Conservation (phyloP, 2,797 vertebrate species). For the Xyrichtys novacula region DNA sequence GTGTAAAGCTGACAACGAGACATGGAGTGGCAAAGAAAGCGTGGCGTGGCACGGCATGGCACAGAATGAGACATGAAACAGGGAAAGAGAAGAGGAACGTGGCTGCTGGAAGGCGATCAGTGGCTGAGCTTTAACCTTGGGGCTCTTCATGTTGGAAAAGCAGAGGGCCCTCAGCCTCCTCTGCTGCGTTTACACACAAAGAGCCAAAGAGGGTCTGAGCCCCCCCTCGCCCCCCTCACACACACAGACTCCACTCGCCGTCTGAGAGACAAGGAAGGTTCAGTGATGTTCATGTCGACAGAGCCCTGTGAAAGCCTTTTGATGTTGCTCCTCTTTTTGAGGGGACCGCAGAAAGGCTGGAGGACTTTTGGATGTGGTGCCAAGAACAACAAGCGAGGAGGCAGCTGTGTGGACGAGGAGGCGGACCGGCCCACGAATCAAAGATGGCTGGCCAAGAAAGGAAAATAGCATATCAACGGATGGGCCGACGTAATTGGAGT, state of each 20-base stretch:
- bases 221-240: conserved; percentile 21
- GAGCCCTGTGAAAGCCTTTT: conserved; percentile 76
- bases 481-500: conserved; percentile 74
- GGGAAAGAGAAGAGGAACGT: conserved; percentile 71
- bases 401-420: conserved; percentile 83
- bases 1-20: conserved; percentile 28
- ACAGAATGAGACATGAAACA: conserved; percentile 51
- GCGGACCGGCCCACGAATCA: conserved; percentile 80
- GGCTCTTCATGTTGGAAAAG: conserved; percentile 75
- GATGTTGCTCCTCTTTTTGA: conserved; percentile 77
- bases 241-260: conserved; percentile 43
- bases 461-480: conserved; percentile 79
- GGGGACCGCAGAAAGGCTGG: conserved; percentile 78
- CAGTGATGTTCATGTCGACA: conserved; percentile 71
- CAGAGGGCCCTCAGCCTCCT: conserved; percentile 63
- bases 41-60: conserved; percentile 49
- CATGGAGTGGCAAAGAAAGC: conserved; percentile 37
- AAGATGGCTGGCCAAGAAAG: conserved; percentile 83
- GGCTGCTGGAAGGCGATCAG: conserved; percentile 82
- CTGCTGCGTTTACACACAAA: conserved; percentile 65
- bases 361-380: conserved; percentile 80
- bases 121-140: conserved; percentile 78
- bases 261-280: conserved; percentile 69
- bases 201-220: conserved; percentile 60
- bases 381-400: conserved; percentile 84